Base-by-base conservation (phyloP, 1,140 invertebrate genomes). In the Papilio machaon region DNA sequence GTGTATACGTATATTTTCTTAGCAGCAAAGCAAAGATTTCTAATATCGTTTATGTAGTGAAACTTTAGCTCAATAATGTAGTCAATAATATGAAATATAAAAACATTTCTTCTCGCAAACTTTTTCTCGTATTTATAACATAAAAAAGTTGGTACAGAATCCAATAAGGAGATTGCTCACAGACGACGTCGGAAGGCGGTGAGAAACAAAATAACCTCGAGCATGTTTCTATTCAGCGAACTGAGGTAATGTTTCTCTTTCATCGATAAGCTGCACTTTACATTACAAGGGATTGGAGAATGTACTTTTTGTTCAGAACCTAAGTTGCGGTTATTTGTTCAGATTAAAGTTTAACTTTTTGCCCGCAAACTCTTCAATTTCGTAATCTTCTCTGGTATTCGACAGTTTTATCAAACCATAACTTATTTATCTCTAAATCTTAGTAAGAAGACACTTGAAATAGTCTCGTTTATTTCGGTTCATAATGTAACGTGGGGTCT, bases 141-240 rank as follows among this genome's bases (percentile, higher is more conserved):
- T 64, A 19, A 58, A 64, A 64, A 64, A 64, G 60, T 64, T 64
- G 19, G 6, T 30, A 64, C 19, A 64, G 10, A 64, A 64, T 64
- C 19, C 60, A 64, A 64, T 64, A 64, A 64, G 60, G 60, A 64
- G 60, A 64, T 64, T 64, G 60, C 60, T 64, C 60, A 30, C 60
- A 11, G 60, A 64, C 19, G 52, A 54, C 52, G 54, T n/a, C 54
- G 54, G 5, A 17, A 17, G 49, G 5, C 54, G 54, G 49, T 15
- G 17, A 58, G 5, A 58, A 58, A 58, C 54, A 58, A 64, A 64
- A 30, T 64, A 64, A 64, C 60, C 23, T 30, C 19, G 19, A 64
- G 60, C 60, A 58, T 64, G 60, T 64, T 64, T 64, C 19, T 64
- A 23, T 54, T 54, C 17, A 58, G 54, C 17, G 17, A 58, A n/a